These are phyloP conservation scores for Lasioglossum figueresi DNA, from an alignment of 2,888 invertebrate species.

Conservation along the genomic window DNA sequence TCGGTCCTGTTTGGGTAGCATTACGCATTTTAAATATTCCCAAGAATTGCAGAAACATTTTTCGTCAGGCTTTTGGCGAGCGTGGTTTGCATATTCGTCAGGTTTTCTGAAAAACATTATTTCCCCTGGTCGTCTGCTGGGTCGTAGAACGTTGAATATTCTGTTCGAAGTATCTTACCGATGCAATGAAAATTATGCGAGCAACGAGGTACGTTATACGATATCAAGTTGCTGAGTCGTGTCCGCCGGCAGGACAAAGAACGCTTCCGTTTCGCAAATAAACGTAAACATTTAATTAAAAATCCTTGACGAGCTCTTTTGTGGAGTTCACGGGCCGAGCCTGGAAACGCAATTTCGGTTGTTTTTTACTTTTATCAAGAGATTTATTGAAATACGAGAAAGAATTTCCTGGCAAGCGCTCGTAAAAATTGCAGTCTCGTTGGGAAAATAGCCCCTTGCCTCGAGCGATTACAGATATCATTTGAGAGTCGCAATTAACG, in stretches of 20 bases:
- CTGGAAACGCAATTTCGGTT: neutral
- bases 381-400: neutral
- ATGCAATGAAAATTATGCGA: neutral
- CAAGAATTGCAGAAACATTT: conserved; percentile 6
- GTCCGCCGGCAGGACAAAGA: neutral
- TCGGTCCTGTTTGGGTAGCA: too few species aligned
- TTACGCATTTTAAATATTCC: conserved; percentile 15
- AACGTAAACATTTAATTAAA: conserved; percentile 40
- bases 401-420: neutral
- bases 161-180: neutral
- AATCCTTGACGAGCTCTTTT: conserved; percentile 9
- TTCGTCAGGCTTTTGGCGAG: neutral
- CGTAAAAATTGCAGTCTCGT: neutral
- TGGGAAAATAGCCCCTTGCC: neutral
- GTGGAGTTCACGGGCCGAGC: neutral
- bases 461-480: neutral
- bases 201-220: too few species aligned
- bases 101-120: neutral
- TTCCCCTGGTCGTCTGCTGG: neutral
- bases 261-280: neutral
- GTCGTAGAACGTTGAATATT: neutral
- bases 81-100: neutral
- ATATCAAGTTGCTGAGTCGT: neutral
- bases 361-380: neutral
- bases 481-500: neutral